Evolutionary conservation across 2,888 invertebrate species (phyloP), one percentile per base, ranked within the genome.

Genomic region (Tetranychus truncatus): DNA sequence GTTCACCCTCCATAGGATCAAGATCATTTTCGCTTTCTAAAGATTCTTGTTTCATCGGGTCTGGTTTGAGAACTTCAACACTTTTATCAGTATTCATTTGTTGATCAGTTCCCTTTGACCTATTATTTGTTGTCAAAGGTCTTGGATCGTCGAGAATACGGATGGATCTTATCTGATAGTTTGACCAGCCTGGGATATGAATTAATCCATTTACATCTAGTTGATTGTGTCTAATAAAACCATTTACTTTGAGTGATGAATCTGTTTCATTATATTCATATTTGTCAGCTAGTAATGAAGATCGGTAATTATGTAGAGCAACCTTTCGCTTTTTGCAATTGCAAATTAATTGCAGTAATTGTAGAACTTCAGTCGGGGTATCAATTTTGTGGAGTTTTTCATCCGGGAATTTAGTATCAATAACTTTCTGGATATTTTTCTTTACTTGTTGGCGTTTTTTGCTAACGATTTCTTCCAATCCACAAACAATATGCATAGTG

Each of bases 1-100:
- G 96, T 82, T 96, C 96, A 1, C 90, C 92, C 81, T 93, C 91
- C 92, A 95, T 91, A 7, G 89, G 89, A 84, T 95, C 92, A 1
- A 90, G 89, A 74, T 88, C 84, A 83, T 91, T 91, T 84, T 94
- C 95, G 45, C 87, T 85, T 76, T 88, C 86, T 66, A 95, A 84
- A 74, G 88, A 87, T 81, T 89, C 89, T 84, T 86, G 83, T 8
- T 77, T 45, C 18, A 66, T 2, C 9, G 78, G 77, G 74, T 80
- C 77, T 8, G 81, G 79, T 75, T 74, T 77, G 24, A 81, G 81
- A 74, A 82, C 75, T 15, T 81, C 66, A 65, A 6, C 66, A 6
- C 21, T 34, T 46, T 71, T 45, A 15, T 24, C 69, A 66, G 24
- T 45, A 9, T 45, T 15, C 21, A 34, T 11, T 74, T 74, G 65